phyloP scores from a whole-genome alignment of 2,888 invertebrate genomes.

The Gymnocheta viridis region DNA sequence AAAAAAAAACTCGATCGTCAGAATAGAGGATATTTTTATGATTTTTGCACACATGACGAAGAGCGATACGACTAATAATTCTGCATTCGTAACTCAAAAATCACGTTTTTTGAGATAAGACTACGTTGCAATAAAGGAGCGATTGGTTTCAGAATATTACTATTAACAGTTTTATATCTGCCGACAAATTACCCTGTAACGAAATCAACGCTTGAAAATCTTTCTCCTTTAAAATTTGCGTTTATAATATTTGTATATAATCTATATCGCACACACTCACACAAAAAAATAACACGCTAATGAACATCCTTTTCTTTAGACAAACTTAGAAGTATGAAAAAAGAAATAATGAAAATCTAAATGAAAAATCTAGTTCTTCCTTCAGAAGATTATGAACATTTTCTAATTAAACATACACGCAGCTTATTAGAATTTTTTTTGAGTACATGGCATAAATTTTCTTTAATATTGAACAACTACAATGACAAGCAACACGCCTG shows the following conservation, averaged over 20 bases:
- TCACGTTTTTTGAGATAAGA: too few species aligned
- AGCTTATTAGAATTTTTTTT: constrained; percentile 33
- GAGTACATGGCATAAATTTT: constrained; percentile 31
- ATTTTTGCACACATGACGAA: too few species aligned
- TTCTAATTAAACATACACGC: constrained; percentile 41
- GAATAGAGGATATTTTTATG: too few species aligned
- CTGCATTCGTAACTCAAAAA: too few species aligned
- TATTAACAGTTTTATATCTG: not conserved
- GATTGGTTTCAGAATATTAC: not conserved
- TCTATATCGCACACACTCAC: not conserved
- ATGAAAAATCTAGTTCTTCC: not conserved
- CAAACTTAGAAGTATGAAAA: constrained; percentile 11
- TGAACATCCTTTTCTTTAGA: constrained; percentile 54
- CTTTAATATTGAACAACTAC: constrained; percentile 3
- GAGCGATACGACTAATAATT: too few species aligned
- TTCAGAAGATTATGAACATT: constrained; percentile 37
- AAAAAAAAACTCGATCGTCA: too few species aligned
- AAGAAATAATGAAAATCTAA: constrained; percentile 8
- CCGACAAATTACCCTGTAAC: not conserved
- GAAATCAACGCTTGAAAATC: not conserved
- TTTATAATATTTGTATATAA: not conserved
- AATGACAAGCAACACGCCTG: constrained; percentile 3
- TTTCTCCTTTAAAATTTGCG: not conserved
- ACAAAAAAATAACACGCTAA: constrained; percentile 24
- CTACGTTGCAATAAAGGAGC: too few species aligned